Evolutionary conservation across 1,140 invertebrate genomes (phyloP), one percentile per base, ranked within the genome.

Genomic region (Saccostrea glomerata): DNA sequence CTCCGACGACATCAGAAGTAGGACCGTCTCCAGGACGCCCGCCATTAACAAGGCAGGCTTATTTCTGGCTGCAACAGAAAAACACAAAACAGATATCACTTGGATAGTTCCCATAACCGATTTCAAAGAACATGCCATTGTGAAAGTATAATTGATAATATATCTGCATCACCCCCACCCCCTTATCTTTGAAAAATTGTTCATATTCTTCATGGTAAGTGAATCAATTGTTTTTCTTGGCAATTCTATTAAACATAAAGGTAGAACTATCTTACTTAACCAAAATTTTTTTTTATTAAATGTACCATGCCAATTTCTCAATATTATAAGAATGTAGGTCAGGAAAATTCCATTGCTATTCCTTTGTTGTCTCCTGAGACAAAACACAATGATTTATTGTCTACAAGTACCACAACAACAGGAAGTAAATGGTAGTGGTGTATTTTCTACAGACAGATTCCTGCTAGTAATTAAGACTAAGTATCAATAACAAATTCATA

Each of bases 1-100:
- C 89, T 97, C 97, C 84, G 97, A 96, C 82, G 96, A 95, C 5
- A 97, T 95, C 96, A 97, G 96, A 0, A 97, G 97, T 92, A 98
- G 95, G 36, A 98, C 95, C 36, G 97, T 96, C 87, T 97, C 96
- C 58, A 98, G 95, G 23, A 98, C 95, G 20, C 97, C 97, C 91
- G 90, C 90, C 86, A 96, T 95, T 15, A 98, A 96, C 54, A 98
- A 96, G 3, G 96, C 94, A 47, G 96, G 94, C 95, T 98, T 98
- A 93, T 98, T 98, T 70, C 95, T 95, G 23, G 89, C 94, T 94
- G 92, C 20, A 93, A 93, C 36, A 56, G 58, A 89, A 84, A 88
- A 87, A 40, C 77, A 58, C 13, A 87, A 63, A 15, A 63, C 17
- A 63, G 15, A n/a, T 4, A 20, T 20, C 58, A 20, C 4, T 2